These are phyloP conservation scores for Agrotis segetum DNA, from an alignment of 2,888 invertebrate species.

Conservation along the genomic window DNA sequence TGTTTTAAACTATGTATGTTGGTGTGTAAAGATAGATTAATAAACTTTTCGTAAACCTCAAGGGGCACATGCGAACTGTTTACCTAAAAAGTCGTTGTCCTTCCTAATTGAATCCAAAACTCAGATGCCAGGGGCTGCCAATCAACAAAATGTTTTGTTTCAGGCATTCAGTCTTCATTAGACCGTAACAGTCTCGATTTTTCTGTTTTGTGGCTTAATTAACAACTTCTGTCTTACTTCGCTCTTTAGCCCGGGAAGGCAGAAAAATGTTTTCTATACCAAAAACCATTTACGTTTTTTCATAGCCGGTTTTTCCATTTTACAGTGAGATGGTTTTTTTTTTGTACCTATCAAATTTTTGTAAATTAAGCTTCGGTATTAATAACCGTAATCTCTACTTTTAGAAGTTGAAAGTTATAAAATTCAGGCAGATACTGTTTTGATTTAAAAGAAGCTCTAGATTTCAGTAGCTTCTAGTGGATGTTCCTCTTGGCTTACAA, in stretches of 20 bases:
- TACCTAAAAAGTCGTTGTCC: conserved; percentile 14
- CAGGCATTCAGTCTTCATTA: conserved; percentile 54
- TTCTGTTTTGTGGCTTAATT: conserved; percentile 51
- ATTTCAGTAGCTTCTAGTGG: neutral
- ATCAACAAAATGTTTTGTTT: conserved; percentile 47
- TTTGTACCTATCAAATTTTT: too few species aligned
- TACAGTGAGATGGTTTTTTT: too few species aligned
- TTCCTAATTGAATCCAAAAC: conserved; percentile 34
- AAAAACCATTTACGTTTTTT: conserved; percentile 2
- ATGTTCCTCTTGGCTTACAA: neutral
- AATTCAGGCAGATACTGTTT: neutral
- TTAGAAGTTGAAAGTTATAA: neutral
- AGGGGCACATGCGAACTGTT: neutral
- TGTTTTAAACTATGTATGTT: too few species aligned
- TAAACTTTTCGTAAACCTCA: neutral
- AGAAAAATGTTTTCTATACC: conserved; percentile 15
- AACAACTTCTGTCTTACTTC: conserved; percentile 39
- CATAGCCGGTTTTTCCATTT: neutral
- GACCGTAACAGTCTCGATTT: conserved; percentile 47
- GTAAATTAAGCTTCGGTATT: neutral
- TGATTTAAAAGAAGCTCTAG: too few species aligned
- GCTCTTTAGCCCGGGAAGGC: conserved; percentile 11
- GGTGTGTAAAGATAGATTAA: too few species aligned
- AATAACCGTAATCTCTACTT: neutral
- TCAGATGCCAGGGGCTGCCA: conserved; percentile 26